Evolutionary conservation across 2,797 vertebrate species (phyloP), one percentile per base, ranked within the genome.

Genomic region (Nothura maculosa): DNA sequence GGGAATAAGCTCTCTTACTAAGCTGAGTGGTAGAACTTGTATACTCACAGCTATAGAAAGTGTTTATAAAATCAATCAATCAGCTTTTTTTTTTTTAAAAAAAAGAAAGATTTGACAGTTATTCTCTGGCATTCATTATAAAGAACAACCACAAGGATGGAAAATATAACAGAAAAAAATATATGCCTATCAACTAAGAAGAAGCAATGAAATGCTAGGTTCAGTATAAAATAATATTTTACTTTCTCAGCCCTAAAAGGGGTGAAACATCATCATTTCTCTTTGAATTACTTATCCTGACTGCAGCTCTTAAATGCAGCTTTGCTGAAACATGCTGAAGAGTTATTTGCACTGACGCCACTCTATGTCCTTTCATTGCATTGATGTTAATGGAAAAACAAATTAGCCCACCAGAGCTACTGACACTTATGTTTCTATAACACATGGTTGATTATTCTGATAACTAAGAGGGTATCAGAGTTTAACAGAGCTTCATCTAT

Each of bases 341-440:
- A 11, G 10, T 30, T 77, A 12, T 8, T 32, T n/a, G 25, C 34
- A 50, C 21, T 40, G 4, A 40, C 63, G 34, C 34, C 16, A 45
- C 21, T 36, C 1, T n/a, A 0, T 7, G 5, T 42, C 27, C 28
- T 19, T 21, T 80, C 28, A 48, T 79, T 19, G 25, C 15, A 9
- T 17, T 58, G 12, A 54, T 73, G 27, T 7, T 63, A 68, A 55
- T 25, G 21, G 48, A 73, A 32, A 76, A 81, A 42, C 10, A 63
- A 60, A 76, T 76, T 40, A 18, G 22, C 24, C 12, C 10, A 73
- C 42, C 7, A 43, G 4, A 72, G 20, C 47, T 80, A 54, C 47
- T 63, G 76, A 34, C 73, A 69, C 28, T 15, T 28, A 34, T 4
- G 40, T 50, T 72, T 85, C 66, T 75, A 3, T 70, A 32, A 22